phyloP scores from a whole-genome alignment of 1,140 invertebrate species.

The Ectropis grisescens region DNA sequence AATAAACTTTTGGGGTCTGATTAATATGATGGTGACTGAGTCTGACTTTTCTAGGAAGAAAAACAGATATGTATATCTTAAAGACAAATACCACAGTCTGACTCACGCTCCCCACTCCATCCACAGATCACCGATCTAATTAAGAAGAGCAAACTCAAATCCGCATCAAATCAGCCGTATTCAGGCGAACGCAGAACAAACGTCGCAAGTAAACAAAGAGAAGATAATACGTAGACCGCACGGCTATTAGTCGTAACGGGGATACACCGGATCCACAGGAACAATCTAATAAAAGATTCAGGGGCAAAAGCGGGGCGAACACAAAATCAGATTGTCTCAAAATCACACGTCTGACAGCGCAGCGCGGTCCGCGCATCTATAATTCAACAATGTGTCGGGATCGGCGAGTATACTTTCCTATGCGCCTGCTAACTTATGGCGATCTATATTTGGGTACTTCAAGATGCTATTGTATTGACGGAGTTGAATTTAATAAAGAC shows the following conservation, averaged over 20 bases:
- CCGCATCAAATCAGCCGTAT: too few species aligned
- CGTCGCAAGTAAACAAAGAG: constrained; percentile 9
- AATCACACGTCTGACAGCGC: constrained; percentile 56
- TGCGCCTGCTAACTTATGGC: constrained; percentile 17
- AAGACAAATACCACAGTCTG: too few species aligned
- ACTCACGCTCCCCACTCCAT: too few species aligned
- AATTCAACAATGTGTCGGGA: constrained; percentile 40
- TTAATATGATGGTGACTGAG: too few species aligned
- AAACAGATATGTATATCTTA: too few species aligned
- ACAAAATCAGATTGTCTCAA: constrained; percentile 67
- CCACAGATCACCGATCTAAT: too few species aligned
- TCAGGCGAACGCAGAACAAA: constrained; percentile 8
- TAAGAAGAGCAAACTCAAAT: too few species aligned
- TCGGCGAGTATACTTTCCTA: constrained; percentile 23
- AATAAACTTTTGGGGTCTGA: too few species aligned
- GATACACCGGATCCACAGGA: constrained; percentile 22
- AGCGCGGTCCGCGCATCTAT: constrained; percentile 50
- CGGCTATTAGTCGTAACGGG: constrained; percentile 7
- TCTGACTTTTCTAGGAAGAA: too few species aligned
- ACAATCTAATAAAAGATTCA: constrained; percentile 62
- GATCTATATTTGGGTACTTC: constrained; percentile 21
- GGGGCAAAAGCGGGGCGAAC: constrained; percentile 55
- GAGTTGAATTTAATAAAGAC: too few species aligned
- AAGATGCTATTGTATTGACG: background rate
- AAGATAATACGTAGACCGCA: constrained; percentile 8